Base-by-base conservation (phyloP, 2,797 vertebrate species). In the Miichthys miiuy region DNA sequence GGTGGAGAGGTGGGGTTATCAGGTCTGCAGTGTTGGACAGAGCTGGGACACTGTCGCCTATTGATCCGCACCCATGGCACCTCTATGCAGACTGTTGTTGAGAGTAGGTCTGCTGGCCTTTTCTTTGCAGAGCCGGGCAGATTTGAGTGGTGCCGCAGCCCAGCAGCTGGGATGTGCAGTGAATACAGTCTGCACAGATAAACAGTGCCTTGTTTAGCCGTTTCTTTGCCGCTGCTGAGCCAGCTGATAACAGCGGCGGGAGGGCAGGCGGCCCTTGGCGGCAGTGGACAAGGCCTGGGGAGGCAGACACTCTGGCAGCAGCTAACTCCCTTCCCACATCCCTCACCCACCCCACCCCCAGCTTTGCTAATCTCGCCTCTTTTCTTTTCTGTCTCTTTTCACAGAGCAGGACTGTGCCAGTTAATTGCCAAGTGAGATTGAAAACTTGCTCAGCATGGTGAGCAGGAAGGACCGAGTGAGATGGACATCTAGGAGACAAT, bases 301-400 rank as follows among this genome's bases (percentile, higher is more conserved):
- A 96, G 95, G 95, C 96, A 97, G 97, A 98, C 97, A 94, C 92
- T 88, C 95, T 95, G 97, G 95, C 97, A 96, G 93, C 97, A 96
- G 87, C 93, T 86, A 92, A 69, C 83, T 91, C 89, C 80, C 89
- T 93, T 89, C 92, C 91, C 87, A 88, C 89, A 89, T 86, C 89
- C 86, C 89, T 73, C 86, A 77, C 87, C 73, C 87, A 85, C 72
- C 77, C 79, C 42, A 8, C 7, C 8, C 81, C 68, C 76, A 72
- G 85, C 72, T 83, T 68, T 78, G 75, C 90, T 94, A 93, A 94
- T 94, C 92, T 92, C 85, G 88, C 74, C 82, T 92, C 90, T 93
- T 93, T 92, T 92, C 79, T 89, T 88, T 86, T 91, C 85, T 90
- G 69, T 88, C 87, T 89, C 63, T 95, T 96, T 96, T 95, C 95